These are phyloP conservation scores for Lagenorhynchus albirostris DNA, from an alignment of 2,113 vertebrate species.

Conservation along the genomic window DNA sequence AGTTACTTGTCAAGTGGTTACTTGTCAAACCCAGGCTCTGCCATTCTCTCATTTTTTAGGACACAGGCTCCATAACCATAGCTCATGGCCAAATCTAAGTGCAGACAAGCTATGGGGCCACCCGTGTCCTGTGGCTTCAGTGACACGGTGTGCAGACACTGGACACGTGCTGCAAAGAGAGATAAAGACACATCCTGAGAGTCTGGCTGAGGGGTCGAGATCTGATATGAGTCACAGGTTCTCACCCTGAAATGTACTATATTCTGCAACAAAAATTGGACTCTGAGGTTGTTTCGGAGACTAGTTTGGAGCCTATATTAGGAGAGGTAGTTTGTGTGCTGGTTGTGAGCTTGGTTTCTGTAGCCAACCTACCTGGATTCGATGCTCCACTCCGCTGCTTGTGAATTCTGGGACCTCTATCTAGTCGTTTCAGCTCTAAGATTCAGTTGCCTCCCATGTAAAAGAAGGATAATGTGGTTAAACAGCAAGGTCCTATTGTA, in stretches of 20 bases:
- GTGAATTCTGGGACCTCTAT: not conserved
- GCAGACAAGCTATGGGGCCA: accelerated
- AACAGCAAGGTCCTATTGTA: not conserved
- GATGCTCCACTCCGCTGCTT: accelerated
- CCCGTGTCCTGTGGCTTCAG: not conserved
- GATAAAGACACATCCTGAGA: accelerated
- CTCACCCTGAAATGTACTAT: not conserved
- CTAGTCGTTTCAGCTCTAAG: not conserved
- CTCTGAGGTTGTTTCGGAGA: not conserved
- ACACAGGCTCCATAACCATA: not conserved
- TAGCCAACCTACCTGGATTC: not conserved
- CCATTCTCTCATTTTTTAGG: not conserved
- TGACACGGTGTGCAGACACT: not conserved
- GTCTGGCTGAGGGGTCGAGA: not conserved
- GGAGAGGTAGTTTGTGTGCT: not conserved
- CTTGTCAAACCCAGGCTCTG: not conserved
- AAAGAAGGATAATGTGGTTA: not conserved
- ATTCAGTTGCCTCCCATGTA: not conserved
- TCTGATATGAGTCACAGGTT: not conserved
- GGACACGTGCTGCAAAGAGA: not conserved
- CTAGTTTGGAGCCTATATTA: not conserved
- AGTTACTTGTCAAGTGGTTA: not conserved
- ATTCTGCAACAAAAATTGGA: not conserved
- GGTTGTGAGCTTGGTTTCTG: not conserved
- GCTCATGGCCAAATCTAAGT: not conserved